These are phyloP conservation scores for Clinocottus analis DNA, from an alignment of 2,113 vertebrate species.

Conservation along the genomic window DNA sequence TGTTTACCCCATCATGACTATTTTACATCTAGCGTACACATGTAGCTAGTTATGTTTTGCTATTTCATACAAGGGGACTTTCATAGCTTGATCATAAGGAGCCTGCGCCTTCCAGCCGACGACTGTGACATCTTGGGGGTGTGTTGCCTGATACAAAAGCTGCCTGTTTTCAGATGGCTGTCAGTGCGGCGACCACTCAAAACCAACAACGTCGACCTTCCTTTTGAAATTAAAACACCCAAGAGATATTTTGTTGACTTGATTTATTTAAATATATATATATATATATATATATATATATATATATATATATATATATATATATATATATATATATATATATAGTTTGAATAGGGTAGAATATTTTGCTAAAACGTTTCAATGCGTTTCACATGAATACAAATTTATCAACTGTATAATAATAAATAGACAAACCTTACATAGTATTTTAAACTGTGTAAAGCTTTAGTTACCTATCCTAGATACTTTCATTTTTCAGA, in stretches of 20 bases:
- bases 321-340: too few species aligned
- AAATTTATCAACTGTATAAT: background rate
- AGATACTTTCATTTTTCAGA: background rate
- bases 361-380: background rate
- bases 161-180: constrained; percentile 77
- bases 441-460: background rate
- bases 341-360: too few species aligned
- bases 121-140: constrained; percentile 77
- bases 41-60: constrained; percentile 7
- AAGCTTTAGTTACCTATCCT: background rate
- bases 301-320: too few species aligned
- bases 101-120: constrained; percentile 52
- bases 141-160: constrained; percentile 83
- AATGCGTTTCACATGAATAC: background rate
- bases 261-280: too few species aligned
- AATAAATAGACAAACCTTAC: background rate
- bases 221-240: constrained; percentile 3
- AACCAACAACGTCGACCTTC: constrained; percentile 21
- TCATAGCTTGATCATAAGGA: constrained; percentile 51
- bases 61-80: constrained; percentile 37
- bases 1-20: constrained; percentile 34
- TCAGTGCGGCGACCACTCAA: constrained; percentile 59
- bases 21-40: background rate
- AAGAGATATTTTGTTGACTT: background rate
- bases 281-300: background rate